Base-by-base conservation (phyloP, 2,113 vertebrate genomes). In the Dipodomys stephensi region DNA sequence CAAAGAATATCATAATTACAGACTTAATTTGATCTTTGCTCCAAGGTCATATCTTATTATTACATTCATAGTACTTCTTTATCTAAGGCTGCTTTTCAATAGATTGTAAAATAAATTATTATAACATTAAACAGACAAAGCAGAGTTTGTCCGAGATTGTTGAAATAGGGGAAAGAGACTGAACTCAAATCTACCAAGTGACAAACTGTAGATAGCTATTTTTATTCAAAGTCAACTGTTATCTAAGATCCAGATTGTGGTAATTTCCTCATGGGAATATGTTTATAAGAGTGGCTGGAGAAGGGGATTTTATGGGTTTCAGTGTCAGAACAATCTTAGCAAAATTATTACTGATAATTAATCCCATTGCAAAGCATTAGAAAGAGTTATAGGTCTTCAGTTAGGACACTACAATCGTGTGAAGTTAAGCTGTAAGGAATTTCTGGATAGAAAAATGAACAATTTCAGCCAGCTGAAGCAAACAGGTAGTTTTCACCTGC, bases 391-490 rank as follows among this genome's bases (percentile, higher is more conserved):
- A 20, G 5, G 27, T 88, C 19, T 84, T 82, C 19, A 65, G 35
- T 49, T 86, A n/a, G 39, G 39, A 39, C 39, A 39, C 46, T 8
- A 72, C 5, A 46, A 25, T 88, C 44, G 64, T 77, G 90, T 76
- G 39, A 67, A 85, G 20, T 35, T 81, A 72, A 90, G 80, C 62
- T 90, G 44, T 83, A 71, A 62, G 65, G 57, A 78, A 83, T 79
- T 88, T 71, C 93, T 44, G 4, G 19, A 25, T 11, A 71, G 76
- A 74, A 92, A 83, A 88, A n/a, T 5, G 30, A 72, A 7, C 32
- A 49, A 79, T 94, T 91, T 83, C 11, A 77, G 32, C 28, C 5
- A 39, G 60, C 4, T 85, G 39, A 62, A 88, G 46, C n/a, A 74
- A 60, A 77, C 6, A 25, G 27, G n/a, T 62, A 83, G 49, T 72